phyloP scores from a whole-genome alignment of 2,113 vertebrate genomes.

The Recurvirostra avosetta region DNA sequence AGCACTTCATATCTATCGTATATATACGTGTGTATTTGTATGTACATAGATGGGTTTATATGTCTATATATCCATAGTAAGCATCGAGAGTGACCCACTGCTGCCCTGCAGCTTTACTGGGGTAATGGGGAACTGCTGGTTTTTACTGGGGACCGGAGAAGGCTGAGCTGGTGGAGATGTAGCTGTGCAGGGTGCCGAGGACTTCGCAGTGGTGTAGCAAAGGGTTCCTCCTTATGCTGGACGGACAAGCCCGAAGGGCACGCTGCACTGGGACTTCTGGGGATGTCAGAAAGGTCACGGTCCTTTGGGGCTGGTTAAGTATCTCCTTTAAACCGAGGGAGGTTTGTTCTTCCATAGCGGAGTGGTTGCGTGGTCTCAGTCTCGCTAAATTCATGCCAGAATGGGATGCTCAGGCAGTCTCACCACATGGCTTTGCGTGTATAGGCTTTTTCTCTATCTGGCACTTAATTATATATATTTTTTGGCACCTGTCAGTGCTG shows the following conservation, averaged over 20 bases:
- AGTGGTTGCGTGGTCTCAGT: not conserved
- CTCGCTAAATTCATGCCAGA: not conserved
- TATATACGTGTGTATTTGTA: not conserved
- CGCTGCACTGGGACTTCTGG: not conserved
- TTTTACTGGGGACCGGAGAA: not conserved
- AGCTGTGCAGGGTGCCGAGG: rapidly evolving
- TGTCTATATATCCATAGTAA: too few relatives aligned
- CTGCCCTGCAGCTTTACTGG: not conserved
- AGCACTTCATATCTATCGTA: not conserved
- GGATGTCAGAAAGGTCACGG: not conserved
- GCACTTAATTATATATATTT: not conserved
- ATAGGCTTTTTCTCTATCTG: not conserved
- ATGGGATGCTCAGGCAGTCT: not conserved
- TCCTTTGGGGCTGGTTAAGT: not conserved
- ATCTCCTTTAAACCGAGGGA: not conserved
- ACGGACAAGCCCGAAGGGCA: not conserved
- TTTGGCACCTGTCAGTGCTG: not conserved
- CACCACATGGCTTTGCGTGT: not conserved
- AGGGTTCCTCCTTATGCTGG: not conserved
- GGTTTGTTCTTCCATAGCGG: not conserved
- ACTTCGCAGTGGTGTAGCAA: not conserved
- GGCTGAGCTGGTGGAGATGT: not conserved
- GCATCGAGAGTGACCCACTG: not conserved
- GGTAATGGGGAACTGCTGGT: not conserved
- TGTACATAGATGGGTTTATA: too few relatives aligned